A percentile compares a stretch with the other conserved stretches of the same genome.
These are phyloP conservation scores for Loripinus fragilis DNA, from an alignment of 2,888 invertebrate genomes.

Conservation along the genomic window DNA sequence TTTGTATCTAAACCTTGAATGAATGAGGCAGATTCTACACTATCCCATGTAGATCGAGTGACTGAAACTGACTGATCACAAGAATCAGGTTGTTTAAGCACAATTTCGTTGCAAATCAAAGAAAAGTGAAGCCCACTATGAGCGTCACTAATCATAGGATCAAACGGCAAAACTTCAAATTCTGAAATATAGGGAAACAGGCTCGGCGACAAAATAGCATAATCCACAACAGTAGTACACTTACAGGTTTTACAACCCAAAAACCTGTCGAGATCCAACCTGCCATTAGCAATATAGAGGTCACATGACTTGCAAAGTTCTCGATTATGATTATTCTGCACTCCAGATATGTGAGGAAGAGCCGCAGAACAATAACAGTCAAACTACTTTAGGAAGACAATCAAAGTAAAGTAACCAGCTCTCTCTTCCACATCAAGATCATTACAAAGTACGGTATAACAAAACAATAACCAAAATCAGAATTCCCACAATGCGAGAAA, in stretches of 20 bases:
- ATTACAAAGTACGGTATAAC: too few species aligned
- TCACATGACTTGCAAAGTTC: conserved; percentile 2
- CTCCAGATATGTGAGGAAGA: too few species aligned
- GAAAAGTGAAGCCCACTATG: background rate
- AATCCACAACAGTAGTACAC: background rate
- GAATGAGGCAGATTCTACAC: background rate
- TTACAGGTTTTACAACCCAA: conserved; percentile 4
- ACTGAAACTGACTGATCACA: background rate
- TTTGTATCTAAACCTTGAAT: background rate
- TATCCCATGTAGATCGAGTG: background rate
- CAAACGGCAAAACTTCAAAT: background rate
- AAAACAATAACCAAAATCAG: too few species aligned
- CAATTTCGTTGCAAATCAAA: background rate
- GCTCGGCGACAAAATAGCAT: background rate
- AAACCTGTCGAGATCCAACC: background rate
- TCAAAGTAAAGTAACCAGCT: too few species aligned
- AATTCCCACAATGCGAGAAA: too few species aligned
- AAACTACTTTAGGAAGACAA: too few species aligned
- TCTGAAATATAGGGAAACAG: background rate
- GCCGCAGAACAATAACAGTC: too few species aligned
- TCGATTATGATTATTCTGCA: background rate
- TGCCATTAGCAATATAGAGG: conserved; percentile 1
- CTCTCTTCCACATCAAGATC: too few species aligned
- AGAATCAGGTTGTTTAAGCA: background rate
- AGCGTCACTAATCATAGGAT: background rate